Base-by-base conservation (phyloP, 2,113 vertebrate species). In the Callorhinus ursinus region DNA sequence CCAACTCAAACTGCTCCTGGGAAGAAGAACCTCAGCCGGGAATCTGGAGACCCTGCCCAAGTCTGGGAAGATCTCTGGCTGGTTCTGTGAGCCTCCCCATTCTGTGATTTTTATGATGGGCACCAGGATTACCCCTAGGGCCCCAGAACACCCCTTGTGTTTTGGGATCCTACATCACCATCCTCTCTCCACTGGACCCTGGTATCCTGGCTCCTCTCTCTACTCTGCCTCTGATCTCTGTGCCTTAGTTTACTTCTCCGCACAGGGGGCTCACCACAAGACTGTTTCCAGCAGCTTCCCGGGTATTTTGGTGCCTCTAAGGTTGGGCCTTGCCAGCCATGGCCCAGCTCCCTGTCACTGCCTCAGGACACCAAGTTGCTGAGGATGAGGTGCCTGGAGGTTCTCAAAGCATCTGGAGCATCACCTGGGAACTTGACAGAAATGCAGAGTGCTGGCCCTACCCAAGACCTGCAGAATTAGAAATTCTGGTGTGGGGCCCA, bases 201-300 rank as follows among this genome's bases (percentile, higher is more conserved):
- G 67, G 49, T 46, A 42, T 76, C 80, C 71, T 88, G 74, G 39
- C n/a, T 95, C 69, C 46, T 95, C 21, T 90, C 71, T 93, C 72
- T 71, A 76, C 88, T 96, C 80, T 72, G 39, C 87, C 39, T 19
- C 71, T 67, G 67, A 90, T 93, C 90, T 97, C 93, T 96, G 96
- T 98, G 97, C 97, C 98, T 98, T 98, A 97, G 90, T 88, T 97
- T 88, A 97, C 87, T 88, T 97, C 69, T 97, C 71, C 0, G 65
- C 92, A 96, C 87, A 92, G 95, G 83, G 80, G 21, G 31, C 57
- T 95, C 80, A 90, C 88, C 57, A 51, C 39, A 92, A 39, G 36
- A 90, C 81, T n/a, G 9, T 95, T 69, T 71, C 76, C 28, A 33
- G 83, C 55, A 94, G 63, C 51, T 95, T 79, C 53, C 83, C 46